Evolutionary conservation across 2,797 vertebrate genomes (phyloP).

Genomic region (Typhlichthys eigenmanni): DNA sequence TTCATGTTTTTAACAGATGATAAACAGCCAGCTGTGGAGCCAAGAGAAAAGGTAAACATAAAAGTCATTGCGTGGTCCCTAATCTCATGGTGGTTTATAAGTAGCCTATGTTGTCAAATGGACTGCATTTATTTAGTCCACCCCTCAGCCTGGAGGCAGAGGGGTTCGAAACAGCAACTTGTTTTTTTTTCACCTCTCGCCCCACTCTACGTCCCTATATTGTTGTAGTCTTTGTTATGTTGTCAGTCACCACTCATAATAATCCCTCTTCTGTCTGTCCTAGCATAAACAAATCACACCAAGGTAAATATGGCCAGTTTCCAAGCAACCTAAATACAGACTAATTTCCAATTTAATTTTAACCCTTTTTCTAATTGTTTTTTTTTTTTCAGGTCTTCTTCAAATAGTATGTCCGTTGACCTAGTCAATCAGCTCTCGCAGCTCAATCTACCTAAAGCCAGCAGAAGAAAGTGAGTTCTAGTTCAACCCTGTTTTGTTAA

Average conservation of each 20-base stretch:
- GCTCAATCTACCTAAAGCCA: conserved; percentile 7
- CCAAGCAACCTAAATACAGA: no score
- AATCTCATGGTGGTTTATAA: not conserved
- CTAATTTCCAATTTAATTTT: not conserved
- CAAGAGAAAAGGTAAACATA: conserved; percentile 49
- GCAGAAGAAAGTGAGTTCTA: conserved; percentile 47
- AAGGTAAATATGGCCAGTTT: conserved; percentile 53
- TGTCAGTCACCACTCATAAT: not conserved
- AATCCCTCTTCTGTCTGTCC: conserved; percentile 32
- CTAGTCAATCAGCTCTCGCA: conserved; percentile 15
- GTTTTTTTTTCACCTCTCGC: no score
- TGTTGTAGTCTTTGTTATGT: no score
- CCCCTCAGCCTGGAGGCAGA: no score
- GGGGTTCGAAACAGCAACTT: no score
- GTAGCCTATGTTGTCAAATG: not conserved
- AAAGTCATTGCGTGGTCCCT: not conserved
- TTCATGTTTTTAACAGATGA: conserved; percentile 44
- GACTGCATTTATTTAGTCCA: no score
- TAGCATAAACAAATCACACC: conserved; percentile 24
- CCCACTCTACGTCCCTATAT: no score
- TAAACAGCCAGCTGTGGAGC: not conserved
- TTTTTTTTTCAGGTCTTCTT: conserved; percentile 33
- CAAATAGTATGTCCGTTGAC: conserved; percentile 5
- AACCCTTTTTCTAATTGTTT: not conserved
- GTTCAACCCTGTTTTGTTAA: not conserved